Evolutionary conservation across 1,140 invertebrate genomes (phyloP).

Genomic region (Macrotrachela quadricornifera): DNA sequence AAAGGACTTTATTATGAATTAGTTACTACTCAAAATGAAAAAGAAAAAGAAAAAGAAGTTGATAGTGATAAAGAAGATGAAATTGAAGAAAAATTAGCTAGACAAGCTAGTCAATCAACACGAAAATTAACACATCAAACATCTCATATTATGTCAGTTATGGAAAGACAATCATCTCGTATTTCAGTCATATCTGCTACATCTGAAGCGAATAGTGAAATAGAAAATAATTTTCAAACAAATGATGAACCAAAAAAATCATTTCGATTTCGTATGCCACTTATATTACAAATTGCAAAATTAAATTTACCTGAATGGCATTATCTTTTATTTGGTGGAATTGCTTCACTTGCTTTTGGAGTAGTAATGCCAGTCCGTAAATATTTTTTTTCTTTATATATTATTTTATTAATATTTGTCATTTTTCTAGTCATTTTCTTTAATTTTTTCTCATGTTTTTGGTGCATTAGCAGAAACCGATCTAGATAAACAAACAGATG

Average conservation of each 20-base stretch:
- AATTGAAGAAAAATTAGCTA: neutral
- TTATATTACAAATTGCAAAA: slow-evolving; percentile 32
- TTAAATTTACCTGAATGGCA: slow-evolving; percentile 55
- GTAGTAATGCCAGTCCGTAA: slow-evolving; percentile 51
- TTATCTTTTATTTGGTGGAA: slow-evolving; percentile 44
- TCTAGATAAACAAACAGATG: slow-evolving; percentile 32
- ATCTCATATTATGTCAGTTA: neutral
- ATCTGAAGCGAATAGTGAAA: too few relatives aligned
- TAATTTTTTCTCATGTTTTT: slow-evolving; percentile 44
- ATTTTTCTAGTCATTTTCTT: slow-evolving; percentile 39
- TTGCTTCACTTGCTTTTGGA: slow-evolving; percentile 48
- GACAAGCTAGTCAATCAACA: too few relatives aligned
- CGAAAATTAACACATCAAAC: too few relatives aligned
- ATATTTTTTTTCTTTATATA: slow-evolving; percentile 10
- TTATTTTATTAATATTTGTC: slow-evolving; percentile 42
- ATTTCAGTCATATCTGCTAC: too few relatives aligned
- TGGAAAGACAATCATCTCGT: too few relatives aligned
- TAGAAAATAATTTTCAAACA: too few relatives aligned
- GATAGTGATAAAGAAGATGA: neutral
- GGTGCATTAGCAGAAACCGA: slow-evolving; percentile 27
- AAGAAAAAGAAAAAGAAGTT: neutral
- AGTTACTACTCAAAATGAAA: neutral
- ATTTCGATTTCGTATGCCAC: slow-evolving; percentile 11
- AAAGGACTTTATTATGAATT: slow-evolving; percentile 5
- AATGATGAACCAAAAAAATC: too few relatives aligned